phyloP scores from a whole-genome alignment of 1,140 invertebrate species.

The Philaenus spumarius region DNA sequence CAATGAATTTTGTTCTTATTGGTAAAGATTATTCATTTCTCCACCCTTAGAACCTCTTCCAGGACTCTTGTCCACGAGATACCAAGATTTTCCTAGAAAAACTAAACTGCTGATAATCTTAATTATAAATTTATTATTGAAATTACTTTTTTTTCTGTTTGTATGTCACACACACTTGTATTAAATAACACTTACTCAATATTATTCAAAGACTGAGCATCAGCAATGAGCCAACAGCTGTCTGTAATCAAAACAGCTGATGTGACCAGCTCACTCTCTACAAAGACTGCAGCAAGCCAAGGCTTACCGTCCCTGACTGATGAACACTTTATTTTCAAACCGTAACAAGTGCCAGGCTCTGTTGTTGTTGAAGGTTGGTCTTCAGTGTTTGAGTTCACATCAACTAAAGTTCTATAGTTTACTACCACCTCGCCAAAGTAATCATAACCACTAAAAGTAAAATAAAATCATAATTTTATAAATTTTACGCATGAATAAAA shows the following conservation, averaged over 20 bases:
- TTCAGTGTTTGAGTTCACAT: neutral
- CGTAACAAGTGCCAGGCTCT: neutral
- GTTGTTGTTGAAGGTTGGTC: too few relatives aligned
- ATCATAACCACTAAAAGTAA: slow-evolving; percentile 28
- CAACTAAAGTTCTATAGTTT: slow-evolving; percentile 18
- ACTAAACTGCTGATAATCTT: too few relatives aligned
- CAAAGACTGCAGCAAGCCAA: slow-evolving; percentile 60
- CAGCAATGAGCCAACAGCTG: slow-evolving; percentile 34
- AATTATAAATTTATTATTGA: too few relatives aligned
- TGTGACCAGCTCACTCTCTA: slow-evolving; percentile 47
- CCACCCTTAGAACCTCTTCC: too few relatives aligned
- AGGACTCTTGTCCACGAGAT: too few relatives aligned
- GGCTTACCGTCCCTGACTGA: slow-evolving; percentile 37
- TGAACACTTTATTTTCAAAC: slow-evolving; percentile 9
- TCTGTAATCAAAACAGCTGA: slow-evolving; percentile 51
- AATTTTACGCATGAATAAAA: neutral
- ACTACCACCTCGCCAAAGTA: slow-evolving; percentile 19
- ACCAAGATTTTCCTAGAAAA: too few relatives aligned
- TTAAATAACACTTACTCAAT: too few relatives aligned
- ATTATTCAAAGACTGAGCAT: slow-evolving; percentile 32
- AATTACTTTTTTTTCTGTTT: too few relatives aligned
- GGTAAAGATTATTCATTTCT: too few relatives aligned
- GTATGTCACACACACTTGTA: too few relatives aligned
- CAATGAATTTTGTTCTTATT: too few relatives aligned
- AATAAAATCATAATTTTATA: neutral